These are phyloP conservation scores for Rhagoletis zephyria DNA, from an alignment of 1,140 invertebrate genomes.

Conservation along the genomic window DNA sequence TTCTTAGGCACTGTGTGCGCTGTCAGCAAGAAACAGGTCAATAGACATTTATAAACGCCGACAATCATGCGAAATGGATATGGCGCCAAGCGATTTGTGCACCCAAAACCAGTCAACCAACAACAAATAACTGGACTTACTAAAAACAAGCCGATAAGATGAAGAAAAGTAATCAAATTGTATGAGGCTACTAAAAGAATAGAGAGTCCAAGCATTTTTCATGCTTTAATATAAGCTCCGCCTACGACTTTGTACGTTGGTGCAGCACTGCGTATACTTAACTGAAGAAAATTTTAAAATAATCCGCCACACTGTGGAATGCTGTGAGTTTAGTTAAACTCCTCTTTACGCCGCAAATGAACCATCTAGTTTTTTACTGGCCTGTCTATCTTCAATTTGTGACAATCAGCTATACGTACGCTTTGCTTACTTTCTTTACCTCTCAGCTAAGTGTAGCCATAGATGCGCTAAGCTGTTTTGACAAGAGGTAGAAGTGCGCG, in stretches of 20 bases:
- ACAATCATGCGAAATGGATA: not conserved
- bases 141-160: not conserved
- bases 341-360: not conserved
- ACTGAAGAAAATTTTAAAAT: not conserved
- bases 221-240: not conserved
- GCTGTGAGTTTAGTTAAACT: not conserved
- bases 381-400: not conserved
- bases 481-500: not conserved
- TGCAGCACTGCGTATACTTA: not conserved
- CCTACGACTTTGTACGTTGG: not conserved
- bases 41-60: not conserved
- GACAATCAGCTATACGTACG: not conserved
- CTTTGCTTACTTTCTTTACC: not conserved
- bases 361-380: not conserved
- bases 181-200: not conserved
- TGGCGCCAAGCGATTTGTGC: slow-evolving; percentile 16
- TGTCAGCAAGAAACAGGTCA: slow-evolving; percentile 30
- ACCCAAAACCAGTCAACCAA: not conserved
- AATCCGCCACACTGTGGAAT: not conserved
- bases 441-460: not conserved
- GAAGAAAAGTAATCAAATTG: not conserved
- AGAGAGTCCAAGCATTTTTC: too few relatives aligned
- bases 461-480: not conserved
- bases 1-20: not conserved
- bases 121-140: not conserved